phyloP scores from a whole-genome alignment of 2,888 invertebrate species.

The Luffia ferchaultella region DNA sequence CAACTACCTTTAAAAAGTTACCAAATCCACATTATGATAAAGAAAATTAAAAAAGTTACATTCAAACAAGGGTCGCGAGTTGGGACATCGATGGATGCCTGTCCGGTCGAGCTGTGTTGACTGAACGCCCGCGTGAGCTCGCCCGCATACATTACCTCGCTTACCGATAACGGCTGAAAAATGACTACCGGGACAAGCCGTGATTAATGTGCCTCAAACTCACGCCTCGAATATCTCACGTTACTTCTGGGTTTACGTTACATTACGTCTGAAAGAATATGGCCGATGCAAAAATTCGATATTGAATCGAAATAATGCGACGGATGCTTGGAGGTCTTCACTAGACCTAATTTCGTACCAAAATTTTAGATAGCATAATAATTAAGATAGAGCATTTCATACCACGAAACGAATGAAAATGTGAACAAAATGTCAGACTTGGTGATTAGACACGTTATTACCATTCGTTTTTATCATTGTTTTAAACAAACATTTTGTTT shows the following conservation, averaged over 20 bases:
- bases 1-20: too few species aligned
- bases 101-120: slow-evolving; percentile 18
- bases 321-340: too few species aligned
- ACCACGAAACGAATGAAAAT: too few species aligned
- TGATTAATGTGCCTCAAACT: slow-evolving; percentile 19
- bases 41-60: slow-evolving; percentile 46
- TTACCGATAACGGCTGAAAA: slow-evolving; percentile 35
- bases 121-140: slow-evolving; percentile 20
- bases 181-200: slow-evolving; percentile 30
- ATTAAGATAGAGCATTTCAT: too few species aligned
- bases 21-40: slow-evolving; percentile 18
- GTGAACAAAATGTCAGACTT: too few species aligned
- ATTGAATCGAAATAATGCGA: too few species aligned
- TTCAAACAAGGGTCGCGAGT: slow-evolving; percentile 27
- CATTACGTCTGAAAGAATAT: not conserved
- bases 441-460: too few species aligned
- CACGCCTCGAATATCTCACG: not conserved
- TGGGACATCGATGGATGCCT: slow-evolving; percentile 3
- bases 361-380: too few species aligned
- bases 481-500: too few species aligned
- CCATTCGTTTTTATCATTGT: too few species aligned
- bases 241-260: not conserved
- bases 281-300: too few species aligned
- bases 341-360: too few species aligned
- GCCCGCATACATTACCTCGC: slow-evolving; percentile 30